Evolutionary conservation across 2,113 vertebrate genomes (phyloP).

Genomic region (Cisticola juncidis): DNA sequence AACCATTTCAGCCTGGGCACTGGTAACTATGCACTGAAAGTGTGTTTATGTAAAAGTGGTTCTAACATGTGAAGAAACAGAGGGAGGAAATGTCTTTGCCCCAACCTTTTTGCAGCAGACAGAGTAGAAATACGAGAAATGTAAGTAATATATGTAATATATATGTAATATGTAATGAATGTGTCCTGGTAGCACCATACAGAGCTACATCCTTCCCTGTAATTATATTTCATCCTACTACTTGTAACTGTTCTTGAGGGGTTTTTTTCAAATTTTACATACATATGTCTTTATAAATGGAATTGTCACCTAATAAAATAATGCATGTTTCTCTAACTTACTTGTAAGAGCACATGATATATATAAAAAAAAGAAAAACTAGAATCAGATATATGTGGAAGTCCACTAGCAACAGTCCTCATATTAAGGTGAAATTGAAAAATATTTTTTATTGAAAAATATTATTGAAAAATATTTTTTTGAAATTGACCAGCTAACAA

Average conservation of each 20-base stretch:
- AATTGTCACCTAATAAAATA: neutral
- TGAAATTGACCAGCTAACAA: neutral
- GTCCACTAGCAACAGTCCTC: neutral
- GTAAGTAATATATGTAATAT: neutral
- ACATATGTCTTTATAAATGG: neutral
- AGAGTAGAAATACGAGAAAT: neutral
- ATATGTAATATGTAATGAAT: no score
- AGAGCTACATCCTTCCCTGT: neutral
- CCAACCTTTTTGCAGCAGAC: neutral
- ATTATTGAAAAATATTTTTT: neutral
- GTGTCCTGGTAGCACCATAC: neutral
- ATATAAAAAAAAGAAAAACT: neutral
- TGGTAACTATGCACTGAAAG: neutral
- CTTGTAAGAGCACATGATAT: neutral
- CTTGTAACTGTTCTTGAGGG: neutral
- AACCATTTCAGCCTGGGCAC: neutral
- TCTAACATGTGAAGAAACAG: neutral
- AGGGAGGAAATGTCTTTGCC: neutral
- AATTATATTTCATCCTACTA: neutral
- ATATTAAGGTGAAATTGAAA: neutral
- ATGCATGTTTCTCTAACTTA: neutral
- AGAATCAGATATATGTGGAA: neutral
- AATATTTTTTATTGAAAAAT: neutral
- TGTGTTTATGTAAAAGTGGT: neutral
- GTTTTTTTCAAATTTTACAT: neutral